Evolutionary conservation across 2,888 invertebrate genomes (phyloP).

Genomic region (Ochropleura plecta): DNA sequence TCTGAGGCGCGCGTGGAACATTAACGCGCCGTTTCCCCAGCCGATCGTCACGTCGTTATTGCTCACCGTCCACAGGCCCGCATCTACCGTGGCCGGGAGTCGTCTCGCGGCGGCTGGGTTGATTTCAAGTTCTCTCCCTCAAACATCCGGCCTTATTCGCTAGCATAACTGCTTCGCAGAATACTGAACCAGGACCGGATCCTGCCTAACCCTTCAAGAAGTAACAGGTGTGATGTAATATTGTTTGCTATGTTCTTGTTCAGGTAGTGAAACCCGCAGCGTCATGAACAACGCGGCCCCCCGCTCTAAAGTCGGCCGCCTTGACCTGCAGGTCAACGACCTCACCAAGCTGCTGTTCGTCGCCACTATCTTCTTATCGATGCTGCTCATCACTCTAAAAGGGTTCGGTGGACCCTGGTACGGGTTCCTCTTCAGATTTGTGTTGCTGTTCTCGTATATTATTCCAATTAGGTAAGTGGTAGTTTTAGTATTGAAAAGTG

Average conservation of each 20-base stretch:
- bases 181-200: too few species aligned
- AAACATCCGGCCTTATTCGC: too few species aligned
- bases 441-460: slow-evolving; percentile 99
- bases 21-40: too few species aligned
- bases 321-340: slow-evolving; percentile 99
- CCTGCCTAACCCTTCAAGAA: too few species aligned
- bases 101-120: too few species aligned
- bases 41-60: too few species aligned
- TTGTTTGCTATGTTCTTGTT: not conserved
- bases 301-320: slow-evolving; percentile 98
- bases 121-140: too few species aligned
- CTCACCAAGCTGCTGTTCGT: slow-evolving; percentile 98
- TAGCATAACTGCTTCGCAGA: too few species aligned
- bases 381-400: slow-evolving; percentile 99
- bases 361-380: slow-evolving; percentile 96
- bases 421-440: slow-evolving; percentile 98
- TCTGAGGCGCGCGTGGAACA: too few species aligned
- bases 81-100: too few species aligned
- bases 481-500: not conserved
- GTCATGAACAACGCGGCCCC: slow-evolving; percentile 99
- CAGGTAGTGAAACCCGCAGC: slow-evolving; percentile 98
- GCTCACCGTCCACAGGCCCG: too few species aligned
- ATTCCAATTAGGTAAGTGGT: slow-evolving; percentile 96
- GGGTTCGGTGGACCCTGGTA: slow-evolving; percentile 99
- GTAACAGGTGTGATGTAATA: too few species aligned